A percentile compares a stretch with the other conserved stretches of the same genome.
phyloP scores from a whole-genome alignment of 2,888 invertebrate genomes.

The Agrilus biguttatus region DNA sequence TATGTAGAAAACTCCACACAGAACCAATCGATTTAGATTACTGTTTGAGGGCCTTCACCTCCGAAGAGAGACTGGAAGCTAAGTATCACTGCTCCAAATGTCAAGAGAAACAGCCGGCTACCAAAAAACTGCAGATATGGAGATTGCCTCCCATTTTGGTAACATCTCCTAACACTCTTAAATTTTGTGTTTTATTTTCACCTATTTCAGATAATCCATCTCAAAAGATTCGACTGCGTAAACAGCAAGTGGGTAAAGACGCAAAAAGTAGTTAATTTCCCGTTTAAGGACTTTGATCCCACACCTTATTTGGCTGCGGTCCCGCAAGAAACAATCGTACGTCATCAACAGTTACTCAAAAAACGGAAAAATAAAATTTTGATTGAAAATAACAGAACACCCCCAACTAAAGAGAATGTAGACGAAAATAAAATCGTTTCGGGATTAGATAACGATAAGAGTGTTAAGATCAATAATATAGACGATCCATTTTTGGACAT shows the following conservation, averaged over 20 bases:
- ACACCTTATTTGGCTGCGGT: conserved; percentile 73
- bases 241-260: conserved; percentile 90
- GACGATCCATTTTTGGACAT: conserved; percentile 1
- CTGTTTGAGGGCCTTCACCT: conserved; percentile 79
- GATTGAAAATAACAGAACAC: neutral
- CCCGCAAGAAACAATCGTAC: conserved; percentile 58
- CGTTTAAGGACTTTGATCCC: conserved; percentile 74
- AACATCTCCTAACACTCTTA: conserved; percentile 14
- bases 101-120: conserved; percentile 68
- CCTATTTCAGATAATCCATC: conserved; percentile 62
- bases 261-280: conserved; percentile 83
- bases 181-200: neutral
- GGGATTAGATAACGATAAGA: conserved; percentile 2
- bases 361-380: conserved; percentile 22
- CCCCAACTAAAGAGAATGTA: conserved; percentile 1
- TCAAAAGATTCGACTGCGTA: conserved; percentile 84
- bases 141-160: conserved; percentile 78
- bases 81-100: conserved; percentile 78
- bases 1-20: conserved; percentile 54
- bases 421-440: neutral
- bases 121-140: conserved; percentile 87
- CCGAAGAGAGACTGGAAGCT: conserved; percentile 73
- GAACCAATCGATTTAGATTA: conserved; percentile 74
- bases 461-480: neutral
- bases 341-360: conserved; percentile 42